phyloP scores from a whole-genome alignment of 2,797 vertebrate species.

The Dallia pectoralis region DNA sequence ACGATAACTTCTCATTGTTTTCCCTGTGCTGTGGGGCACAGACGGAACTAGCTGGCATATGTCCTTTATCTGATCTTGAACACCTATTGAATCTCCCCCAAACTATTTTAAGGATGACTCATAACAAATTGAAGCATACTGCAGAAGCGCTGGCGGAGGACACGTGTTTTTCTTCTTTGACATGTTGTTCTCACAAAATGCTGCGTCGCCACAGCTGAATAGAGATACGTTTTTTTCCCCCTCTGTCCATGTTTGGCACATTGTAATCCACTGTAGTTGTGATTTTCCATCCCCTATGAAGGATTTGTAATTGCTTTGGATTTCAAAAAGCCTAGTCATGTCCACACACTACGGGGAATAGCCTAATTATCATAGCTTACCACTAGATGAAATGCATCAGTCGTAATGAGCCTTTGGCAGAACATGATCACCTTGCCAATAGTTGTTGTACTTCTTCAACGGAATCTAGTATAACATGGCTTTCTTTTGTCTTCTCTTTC shows the following conservation, averaged over 20 bases:
- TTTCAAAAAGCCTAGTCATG: slow-evolving; percentile 12
- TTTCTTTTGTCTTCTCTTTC: neutral
- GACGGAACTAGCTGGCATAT: slow-evolving; percentile 25
- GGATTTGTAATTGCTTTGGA: slow-evolving; percentile 27
- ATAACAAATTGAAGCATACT: neutral
- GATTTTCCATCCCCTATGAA: slow-evolving; percentile 25
- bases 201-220: neutral
- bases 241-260: neutral
- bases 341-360: slow-evolving; percentile 17
- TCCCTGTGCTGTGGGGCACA: slow-evolving; percentile 23
- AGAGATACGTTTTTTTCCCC: neutral
- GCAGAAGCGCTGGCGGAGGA: neutral
- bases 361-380: neutral
- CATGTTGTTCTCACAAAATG: neutral
- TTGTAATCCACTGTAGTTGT: neutral
- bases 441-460: neutral
- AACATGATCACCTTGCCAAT: slow-evolving; percentile 7
- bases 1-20: slow-evolving; percentile 21
- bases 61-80: slow-evolving; percentile 46
- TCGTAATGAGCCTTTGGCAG: neutral
- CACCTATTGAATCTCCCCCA: slow-evolving; percentile 26
- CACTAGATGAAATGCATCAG: slow-evolving; percentile 13
- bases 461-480: slow-evolving; percentile 24
- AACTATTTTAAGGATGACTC: slow-evolving; percentile 6
- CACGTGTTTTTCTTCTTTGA: neutral